These are phyloP conservation scores for Callaeas wilsoni DNA, from an alignment of 2,113 vertebrate genomes.

Conservation along the genomic window DNA sequence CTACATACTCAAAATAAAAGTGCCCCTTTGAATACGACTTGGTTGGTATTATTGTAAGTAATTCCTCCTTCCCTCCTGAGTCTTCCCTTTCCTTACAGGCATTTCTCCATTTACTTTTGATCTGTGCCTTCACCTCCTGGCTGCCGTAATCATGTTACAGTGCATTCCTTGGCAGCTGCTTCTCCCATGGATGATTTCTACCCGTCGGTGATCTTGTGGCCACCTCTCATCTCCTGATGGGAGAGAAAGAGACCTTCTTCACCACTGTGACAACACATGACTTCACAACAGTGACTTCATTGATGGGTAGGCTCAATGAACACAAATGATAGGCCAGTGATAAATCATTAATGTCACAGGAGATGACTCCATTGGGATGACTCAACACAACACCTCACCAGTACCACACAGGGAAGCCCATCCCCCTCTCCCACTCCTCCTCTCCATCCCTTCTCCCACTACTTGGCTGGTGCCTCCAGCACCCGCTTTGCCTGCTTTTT, in stretches of 20 bases:
- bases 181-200: neutral
- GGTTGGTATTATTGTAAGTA: neutral
- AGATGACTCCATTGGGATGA: neutral
- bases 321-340: neutral
- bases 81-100: neutral
- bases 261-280: neutral
- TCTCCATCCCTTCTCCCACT: neutral
- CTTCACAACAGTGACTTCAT: neutral
- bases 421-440: neutral
- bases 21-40: neutral
- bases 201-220: rapidly evolving
- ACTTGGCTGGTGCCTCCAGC: neutral
- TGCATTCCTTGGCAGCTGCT: neutral
- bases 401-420: neutral
- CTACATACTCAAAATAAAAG: neutral
- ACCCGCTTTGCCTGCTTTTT: rapidly evolving
- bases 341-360: neutral
- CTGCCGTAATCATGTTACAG: neutral
- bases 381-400: neutral
- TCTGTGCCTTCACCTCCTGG: neutral
- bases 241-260: neutral
- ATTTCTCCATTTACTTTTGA: neutral
- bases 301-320: neutral
- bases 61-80: neutral
- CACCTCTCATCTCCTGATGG: neutral